Percentiles rank a stretch among this genome's conserved stretches.
phyloP scores from a whole-genome alignment of 2,797 vertebrate species.

The Xenopus petersii region DNA sequence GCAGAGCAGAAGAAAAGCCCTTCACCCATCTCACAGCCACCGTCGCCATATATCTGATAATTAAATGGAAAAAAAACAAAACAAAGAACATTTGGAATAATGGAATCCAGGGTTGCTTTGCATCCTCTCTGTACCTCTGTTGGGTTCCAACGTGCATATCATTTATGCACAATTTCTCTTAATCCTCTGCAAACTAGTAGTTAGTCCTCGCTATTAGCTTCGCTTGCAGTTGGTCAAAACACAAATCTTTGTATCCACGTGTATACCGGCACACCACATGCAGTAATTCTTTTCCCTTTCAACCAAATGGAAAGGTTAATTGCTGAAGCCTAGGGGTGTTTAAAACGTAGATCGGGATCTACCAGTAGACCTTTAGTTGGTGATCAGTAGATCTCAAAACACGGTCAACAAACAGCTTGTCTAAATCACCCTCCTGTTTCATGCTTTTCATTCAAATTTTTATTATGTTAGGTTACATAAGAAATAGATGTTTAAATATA shows the following conservation, averaged over 20 bases:
- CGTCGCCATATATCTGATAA: conserved; percentile 76
- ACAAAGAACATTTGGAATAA: conserved; percentile 66
- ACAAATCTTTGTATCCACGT: conserved; percentile 52
- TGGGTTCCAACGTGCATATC: conserved; percentile 78
- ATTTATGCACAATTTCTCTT: conserved; percentile 73
- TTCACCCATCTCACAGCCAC: conserved; percentile 78
- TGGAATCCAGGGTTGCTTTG: conserved; percentile 95
- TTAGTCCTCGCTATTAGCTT: conserved; percentile 71
- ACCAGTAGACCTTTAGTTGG: no score
- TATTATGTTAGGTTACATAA: no score
- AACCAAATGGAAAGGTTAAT: neutral
- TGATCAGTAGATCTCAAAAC: no score
- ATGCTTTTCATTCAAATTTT: no score
- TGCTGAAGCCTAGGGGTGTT: no score
- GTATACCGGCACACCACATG: conserved; percentile 51
- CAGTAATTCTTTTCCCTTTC: conserved; percentile 24
- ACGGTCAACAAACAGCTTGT: no score
- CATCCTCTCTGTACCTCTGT: conserved; percentile 88
- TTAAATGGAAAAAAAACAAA: conserved; percentile 50
- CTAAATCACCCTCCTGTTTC: no score
- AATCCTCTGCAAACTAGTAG: conserved; percentile 64
- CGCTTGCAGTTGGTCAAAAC: conserved; percentile 60
- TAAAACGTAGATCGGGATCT: no score
- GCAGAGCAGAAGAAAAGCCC: conserved; percentile 77
- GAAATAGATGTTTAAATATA: no score